Percentiles rank a stretch among this genome's conserved stretches.
Evolutionary conservation across 2,888 invertebrate species (phyloP).

Genomic region (Augiades crinisus): DNA sequence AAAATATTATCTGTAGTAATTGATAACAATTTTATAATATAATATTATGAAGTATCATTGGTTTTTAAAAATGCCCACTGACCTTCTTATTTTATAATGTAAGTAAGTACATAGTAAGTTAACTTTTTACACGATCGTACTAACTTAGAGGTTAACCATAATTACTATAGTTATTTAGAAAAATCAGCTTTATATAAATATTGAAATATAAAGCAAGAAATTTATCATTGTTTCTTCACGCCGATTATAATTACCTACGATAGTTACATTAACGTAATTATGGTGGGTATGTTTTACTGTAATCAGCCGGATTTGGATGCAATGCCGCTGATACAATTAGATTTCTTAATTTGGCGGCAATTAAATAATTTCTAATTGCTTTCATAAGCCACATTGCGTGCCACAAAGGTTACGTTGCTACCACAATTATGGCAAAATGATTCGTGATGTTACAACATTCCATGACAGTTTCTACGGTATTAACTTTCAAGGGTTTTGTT

Average conservation of each 20-base stretch:
- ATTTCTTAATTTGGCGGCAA: conserved; percentile 7
- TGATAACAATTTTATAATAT: too few relatives aligned
- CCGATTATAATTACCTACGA: neutral
- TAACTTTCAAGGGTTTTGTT: neutral
- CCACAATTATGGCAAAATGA: conserved; percentile 6
- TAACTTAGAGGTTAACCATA: too few relatives aligned
- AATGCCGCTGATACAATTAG: neutral
- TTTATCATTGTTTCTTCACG: too few relatives aligned
- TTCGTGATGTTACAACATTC: conserved; percentile 10
- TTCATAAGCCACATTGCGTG: conserved; percentile 14
- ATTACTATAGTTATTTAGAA: too few relatives aligned
- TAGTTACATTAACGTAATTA: neutral
- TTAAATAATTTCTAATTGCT: conserved; percentile 8
- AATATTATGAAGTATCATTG: too few relatives aligned
- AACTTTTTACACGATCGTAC: too few relatives aligned
- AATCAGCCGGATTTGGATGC: conserved; percentile 1
- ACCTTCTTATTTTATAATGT: too few relatives aligned
- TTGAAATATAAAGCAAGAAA: too few relatives aligned
- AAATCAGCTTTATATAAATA: too few relatives aligned
- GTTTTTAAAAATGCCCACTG: too few relatives aligned
- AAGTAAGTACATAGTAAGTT: too few relatives aligned
- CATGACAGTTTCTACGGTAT: conserved; percentile 2
- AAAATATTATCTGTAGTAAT: too few relatives aligned
- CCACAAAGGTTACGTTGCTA: neutral
- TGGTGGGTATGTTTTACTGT: neutral